phyloP scores from a whole-genome alignment of 1,140 invertebrate species.

The Episyrphus balteatus region DNA sequence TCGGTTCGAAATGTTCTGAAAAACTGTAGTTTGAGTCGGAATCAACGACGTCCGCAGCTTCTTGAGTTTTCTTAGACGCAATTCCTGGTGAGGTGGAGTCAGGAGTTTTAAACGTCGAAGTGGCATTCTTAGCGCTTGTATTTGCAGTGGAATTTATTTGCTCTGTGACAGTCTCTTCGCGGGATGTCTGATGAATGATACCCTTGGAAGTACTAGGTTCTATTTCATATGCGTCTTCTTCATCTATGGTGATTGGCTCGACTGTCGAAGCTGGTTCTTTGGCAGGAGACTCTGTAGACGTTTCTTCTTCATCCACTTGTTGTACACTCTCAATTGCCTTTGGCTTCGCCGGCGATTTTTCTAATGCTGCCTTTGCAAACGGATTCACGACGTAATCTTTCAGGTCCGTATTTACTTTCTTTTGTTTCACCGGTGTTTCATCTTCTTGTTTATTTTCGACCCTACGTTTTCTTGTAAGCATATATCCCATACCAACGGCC shows the following conservation, averaged over 20 bases:
- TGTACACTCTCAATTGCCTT: background rate
- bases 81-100: too few relatives aligned
- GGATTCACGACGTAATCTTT: conserved; percentile 17
- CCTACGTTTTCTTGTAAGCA: background rate
- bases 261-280: background rate
- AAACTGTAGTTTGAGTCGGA: conserved; percentile 36
- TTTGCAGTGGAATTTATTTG: too few relatives aligned
- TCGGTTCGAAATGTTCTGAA: conserved; percentile 28
- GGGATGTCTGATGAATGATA: too few relatives aligned
- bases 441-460: conserved; percentile 2
- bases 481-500: conserved; percentile 10
- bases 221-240: conserved; percentile 1
- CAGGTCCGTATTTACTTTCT: background rate
- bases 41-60: conserved; percentile 13
- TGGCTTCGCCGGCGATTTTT: background rate
- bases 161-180: too few relatives aligned
- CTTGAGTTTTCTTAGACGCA: background rate
- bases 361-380: conserved; percentile 2
- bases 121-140: too few relatives aligned
- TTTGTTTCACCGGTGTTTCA: conserved; percentile 1
- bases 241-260: background rate
- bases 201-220: background rate
- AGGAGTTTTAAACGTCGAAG: too few relatives aligned
- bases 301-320: background rate
- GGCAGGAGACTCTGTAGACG: background rate